phyloP scores from a whole-genome alignment of 2,113 vertebrate genomes.

The Odontesthes bonariensis region DNA sequence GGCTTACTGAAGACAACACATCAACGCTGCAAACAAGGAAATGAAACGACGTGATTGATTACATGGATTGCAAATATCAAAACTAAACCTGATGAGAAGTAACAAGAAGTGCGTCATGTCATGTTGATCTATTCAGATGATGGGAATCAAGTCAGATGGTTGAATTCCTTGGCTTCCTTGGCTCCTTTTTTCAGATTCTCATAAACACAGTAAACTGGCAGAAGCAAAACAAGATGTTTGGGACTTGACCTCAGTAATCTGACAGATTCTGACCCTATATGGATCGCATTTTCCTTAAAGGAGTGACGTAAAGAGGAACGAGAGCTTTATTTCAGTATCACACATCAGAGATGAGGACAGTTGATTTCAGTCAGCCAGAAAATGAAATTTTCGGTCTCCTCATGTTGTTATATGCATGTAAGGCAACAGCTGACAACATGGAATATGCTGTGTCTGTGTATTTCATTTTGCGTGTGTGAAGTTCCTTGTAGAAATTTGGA shows the following conservation, averaged over 20 bases:
- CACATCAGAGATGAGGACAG: neutral
- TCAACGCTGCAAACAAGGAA: conserved; percentile 86
- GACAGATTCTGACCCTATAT: conserved; percentile 33
- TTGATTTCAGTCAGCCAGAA: neutral
- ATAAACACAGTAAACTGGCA: conserved; percentile 17
- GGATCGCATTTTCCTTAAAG: conserved; percentile 12
- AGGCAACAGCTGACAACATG: too few relatives aligned
- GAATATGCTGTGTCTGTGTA: too few relatives aligned
- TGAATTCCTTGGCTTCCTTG: conserved; percentile 10
- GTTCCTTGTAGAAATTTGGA: too few relatives aligned
- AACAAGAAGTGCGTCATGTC: conserved; percentile 3
- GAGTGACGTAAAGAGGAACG: conserved; percentile 5
- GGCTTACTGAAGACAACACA: conserved; percentile 88
- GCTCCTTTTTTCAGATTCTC: conserved; percentile 5
- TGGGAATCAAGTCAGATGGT: conserved; percentile 15
- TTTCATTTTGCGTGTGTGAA: too few relatives aligned
- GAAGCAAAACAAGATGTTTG: conserved; percentile 10
- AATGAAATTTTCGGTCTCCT: neutral
- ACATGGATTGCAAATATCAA: conserved; percentile 74
- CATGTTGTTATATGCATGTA: too few relatives aligned
- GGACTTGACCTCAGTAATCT: conserved; percentile 55
- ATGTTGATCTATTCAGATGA: conserved; percentile 5
- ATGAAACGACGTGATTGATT: conserved; percentile 82
- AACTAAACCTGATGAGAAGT: conserved; percentile 42
- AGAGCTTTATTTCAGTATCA: neutral